These are phyloP conservation scores for Flexamia atlantica DNA, from an alignment of 2,888 invertebrate genomes.

Conservation along the genomic window DNA sequence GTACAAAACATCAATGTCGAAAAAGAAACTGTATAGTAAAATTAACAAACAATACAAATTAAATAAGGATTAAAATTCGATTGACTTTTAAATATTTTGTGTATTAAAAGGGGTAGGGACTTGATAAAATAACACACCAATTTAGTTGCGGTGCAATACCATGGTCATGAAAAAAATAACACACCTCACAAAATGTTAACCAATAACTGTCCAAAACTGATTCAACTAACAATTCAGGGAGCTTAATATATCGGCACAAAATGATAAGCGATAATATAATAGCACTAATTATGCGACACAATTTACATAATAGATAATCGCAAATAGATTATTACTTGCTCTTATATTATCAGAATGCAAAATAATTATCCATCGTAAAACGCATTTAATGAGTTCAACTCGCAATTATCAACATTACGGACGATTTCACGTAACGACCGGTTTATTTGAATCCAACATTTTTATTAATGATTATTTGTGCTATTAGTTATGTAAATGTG, in stretches of 20 bases:
- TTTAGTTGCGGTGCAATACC: too few relatives aligned
- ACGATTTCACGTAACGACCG: conserved; percentile 24
- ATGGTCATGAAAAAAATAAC: too few relatives aligned
- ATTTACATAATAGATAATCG: conserved; percentile 36
- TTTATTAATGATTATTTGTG: background rate
- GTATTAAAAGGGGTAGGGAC: too few relatives aligned
- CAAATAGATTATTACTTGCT: conserved; percentile 32
- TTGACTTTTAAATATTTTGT: too few relatives aligned
- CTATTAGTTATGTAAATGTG: background rate
- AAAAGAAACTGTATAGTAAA: too few relatives aligned
- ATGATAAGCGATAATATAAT: conserved; percentile 20
- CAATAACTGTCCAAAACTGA: too few relatives aligned
- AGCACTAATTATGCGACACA: conserved; percentile 17
- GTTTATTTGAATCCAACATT: conserved; percentile 26
- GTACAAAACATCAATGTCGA: too few relatives aligned
- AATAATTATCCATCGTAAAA: conserved; percentile 53
- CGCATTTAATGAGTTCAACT: conserved; percentile 49
- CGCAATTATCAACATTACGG: conserved; percentile 36
- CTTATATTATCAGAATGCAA: conserved; percentile 12
- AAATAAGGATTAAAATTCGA: too few relatives aligned
- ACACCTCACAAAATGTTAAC: too few relatives aligned
- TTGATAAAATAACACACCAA: too few relatives aligned
- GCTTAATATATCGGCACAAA: background rate
- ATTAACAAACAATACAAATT: too few relatives aligned
- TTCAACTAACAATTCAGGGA: background rate